These are phyloP conservation scores for Agrotis puta DNA, from an alignment of 2,888 invertebrate species.

Conservation along the genomic window DNA sequence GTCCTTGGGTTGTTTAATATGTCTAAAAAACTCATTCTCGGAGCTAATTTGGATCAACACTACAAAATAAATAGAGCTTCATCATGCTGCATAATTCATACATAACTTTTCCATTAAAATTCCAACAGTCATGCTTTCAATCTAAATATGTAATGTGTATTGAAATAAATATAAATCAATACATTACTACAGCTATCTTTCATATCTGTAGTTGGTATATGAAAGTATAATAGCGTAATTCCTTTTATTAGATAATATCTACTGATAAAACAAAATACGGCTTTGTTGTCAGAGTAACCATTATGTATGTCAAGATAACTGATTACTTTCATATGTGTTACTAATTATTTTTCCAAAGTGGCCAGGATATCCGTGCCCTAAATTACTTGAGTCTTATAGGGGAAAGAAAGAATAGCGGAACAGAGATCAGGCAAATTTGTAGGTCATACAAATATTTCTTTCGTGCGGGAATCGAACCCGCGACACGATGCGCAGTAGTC, in stretches of 20 bases:
- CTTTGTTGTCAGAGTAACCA: constrained; percentile 5
- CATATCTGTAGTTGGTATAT: neutral
- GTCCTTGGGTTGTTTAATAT: neutral
- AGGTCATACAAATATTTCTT: too few relatives aligned
- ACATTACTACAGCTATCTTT: constrained; percentile 12
- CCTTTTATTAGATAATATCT: constrained; percentile 16
- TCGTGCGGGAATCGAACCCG: too few relatives aligned
- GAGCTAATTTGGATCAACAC: neutral
- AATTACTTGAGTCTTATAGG: too few relatives aligned
- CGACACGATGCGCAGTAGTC: too few relatives aligned
- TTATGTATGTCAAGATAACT: constrained; percentile 7
- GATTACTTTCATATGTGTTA: too few relatives aligned
- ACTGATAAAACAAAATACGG: constrained; percentile 17
- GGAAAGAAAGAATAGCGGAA: too few relatives aligned
- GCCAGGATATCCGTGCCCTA: too few relatives aligned
- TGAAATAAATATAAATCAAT: constrained; percentile 23
- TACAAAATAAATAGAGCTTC: neutral
- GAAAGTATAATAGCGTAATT: constrained; percentile 14
- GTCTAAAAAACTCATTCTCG: neutral
- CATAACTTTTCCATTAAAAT: neutral
- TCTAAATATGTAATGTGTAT: neutral
- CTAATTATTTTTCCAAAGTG: too few relatives aligned
- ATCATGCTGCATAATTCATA: neutral
- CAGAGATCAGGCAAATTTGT: too few relatives aligned
- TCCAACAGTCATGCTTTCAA: neutral